phyloP scores from a whole-genome alignment of 2,888 invertebrate species.

The Allolobophora icterica region DNA sequence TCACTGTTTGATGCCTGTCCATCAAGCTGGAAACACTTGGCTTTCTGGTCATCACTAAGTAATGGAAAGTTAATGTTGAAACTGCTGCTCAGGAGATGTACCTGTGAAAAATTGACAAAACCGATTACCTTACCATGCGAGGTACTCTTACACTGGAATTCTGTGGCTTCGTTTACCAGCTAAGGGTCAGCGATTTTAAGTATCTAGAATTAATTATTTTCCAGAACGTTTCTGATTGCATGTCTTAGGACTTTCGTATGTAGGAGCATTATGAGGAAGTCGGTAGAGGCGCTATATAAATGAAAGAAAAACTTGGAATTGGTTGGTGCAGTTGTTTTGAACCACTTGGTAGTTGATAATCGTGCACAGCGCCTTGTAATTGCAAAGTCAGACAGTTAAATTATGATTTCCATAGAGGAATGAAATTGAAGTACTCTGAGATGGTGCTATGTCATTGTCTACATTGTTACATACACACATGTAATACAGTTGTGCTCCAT shows the following conservation, averaged over 20 bases:
- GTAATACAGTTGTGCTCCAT: neutral
- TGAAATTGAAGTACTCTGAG: neutral
- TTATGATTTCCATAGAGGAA: neutral
- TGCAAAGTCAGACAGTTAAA: slow-evolving; percentile 10
- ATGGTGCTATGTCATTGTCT: neutral
- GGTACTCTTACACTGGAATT: neutral
- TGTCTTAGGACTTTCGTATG: neutral
- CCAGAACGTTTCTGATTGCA: neutral
- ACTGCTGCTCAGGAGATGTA: too few species aligned
- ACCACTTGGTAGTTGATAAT: neutral
- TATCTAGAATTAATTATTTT: too few species aligned
- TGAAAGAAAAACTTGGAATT: neutral
- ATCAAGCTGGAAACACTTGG: neutral
- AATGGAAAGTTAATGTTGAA: neutral
- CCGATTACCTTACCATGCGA: neutral
- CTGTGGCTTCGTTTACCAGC: neutral
- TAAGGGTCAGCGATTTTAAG: too few species aligned
- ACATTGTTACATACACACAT: neutral
- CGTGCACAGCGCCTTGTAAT: neutral
- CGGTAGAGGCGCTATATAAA: too few species aligned
- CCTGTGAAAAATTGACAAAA: too few species aligned
- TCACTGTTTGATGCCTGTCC: neutral
- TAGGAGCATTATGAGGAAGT: too few species aligned
- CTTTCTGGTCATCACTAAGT: neutral
- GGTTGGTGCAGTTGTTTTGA: neutral